Evolutionary conservation across 2,888 invertebrate species (phyloP).

Genomic region (Chesias legatella): DNA sequence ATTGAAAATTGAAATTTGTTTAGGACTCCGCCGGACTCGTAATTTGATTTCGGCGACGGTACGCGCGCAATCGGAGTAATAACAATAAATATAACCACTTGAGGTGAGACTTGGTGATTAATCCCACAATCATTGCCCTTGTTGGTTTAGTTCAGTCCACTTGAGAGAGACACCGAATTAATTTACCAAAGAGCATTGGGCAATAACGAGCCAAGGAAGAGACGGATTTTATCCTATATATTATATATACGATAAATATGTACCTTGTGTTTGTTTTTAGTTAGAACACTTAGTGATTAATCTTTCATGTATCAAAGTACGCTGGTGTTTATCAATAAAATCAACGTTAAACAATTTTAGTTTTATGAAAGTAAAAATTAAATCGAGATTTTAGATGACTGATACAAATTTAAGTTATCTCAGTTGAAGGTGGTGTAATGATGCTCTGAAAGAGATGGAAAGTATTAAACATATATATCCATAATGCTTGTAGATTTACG

Average conservation of each 20-base stretch:
- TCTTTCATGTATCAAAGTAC: no score
- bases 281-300: no score
- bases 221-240: slow-evolving; percentile 16
- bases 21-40: slow-evolving; percentile 66
- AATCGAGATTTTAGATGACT: no score
- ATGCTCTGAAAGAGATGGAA: background rate
- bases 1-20: slow-evolving; percentile 80
- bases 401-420: no score
- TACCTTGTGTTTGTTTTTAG: no score
- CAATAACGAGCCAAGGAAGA: slow-evolving; percentile 21
- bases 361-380: no score
- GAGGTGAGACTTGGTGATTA: slow-evolving; percentile 50
- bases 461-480: background rate
- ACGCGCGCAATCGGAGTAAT: slow-evolving; percentile 63
- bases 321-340: no score
- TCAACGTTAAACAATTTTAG: no score
- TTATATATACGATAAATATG: background rate
- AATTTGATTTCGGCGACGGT: slow-evolving; percentile 69
- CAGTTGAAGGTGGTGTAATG: no score
- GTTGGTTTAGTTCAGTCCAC: slow-evolving; percentile 37
- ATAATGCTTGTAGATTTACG: slow-evolving; percentile 17
- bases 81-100: slow-evolving; percentile 66
- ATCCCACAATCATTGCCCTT: slow-evolving; percentile 42
- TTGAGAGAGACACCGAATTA: slow-evolving; percentile 38
- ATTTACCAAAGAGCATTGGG: slow-evolving; percentile 41